Conservation (phyloP, 2,113 vertebrate species). For the Anoura caudifer region DNA sequence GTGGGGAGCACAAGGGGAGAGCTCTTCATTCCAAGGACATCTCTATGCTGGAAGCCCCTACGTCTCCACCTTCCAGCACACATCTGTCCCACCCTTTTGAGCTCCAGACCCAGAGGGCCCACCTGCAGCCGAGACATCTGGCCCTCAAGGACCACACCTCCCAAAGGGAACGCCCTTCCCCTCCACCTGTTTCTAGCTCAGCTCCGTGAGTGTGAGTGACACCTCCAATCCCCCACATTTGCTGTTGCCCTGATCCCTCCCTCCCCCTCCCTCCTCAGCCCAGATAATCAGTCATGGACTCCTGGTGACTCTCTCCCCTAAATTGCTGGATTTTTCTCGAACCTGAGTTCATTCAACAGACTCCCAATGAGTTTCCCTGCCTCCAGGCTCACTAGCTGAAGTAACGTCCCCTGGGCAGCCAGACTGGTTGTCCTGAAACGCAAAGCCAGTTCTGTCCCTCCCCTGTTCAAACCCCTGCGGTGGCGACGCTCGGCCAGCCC, state of each 20-base stretch:
- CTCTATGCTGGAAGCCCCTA: rapidly evolving
- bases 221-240: background rate
- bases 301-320: background rate
- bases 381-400: too few species aligned
- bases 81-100: background rate
- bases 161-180: background rate
- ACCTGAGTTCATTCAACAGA: background rate
- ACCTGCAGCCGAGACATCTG: background rate
- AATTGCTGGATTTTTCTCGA: background rate
- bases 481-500: background rate
- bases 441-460: background rate
- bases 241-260: too few species aligned
- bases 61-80: background rate
- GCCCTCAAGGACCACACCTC: background rate
- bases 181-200: background rate
- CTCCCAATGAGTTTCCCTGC: background rate
- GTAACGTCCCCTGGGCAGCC: background rate
- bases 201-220: background rate
- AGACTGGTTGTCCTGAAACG: background rate
- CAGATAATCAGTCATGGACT: background rate
- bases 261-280: background rate
- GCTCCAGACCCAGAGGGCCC: background rate
- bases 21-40: rapidly evolving
- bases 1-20: rapidly evolving
- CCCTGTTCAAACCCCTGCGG: background rate